These are phyloP conservation scores for Nothoprocta pentlandii DNA, from an alignment of 2,113 vertebrate genomes.

Conservation along the genomic window DNA sequence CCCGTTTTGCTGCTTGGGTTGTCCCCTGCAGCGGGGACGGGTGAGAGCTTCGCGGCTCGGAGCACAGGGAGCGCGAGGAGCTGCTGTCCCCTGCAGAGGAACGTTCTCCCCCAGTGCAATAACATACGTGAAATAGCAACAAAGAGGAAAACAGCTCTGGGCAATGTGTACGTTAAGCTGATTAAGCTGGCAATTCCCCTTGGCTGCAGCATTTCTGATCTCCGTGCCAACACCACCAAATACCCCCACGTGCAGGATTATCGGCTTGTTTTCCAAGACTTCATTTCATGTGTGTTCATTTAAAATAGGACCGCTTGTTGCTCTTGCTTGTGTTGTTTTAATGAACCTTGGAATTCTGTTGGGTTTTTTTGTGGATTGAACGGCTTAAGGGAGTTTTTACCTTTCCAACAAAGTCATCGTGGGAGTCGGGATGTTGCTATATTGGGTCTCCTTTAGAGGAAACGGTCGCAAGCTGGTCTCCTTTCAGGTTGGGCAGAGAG, in stretches of 20 bases:
- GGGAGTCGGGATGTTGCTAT: background rate
- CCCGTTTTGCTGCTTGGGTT: background rate
- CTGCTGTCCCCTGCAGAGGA: slow-evolving; percentile 10
- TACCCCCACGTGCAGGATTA: background rate
- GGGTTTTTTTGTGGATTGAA: background rate
- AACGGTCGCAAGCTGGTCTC: background rate
- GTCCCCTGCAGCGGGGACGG: background rate
- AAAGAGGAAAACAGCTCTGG: background rate
- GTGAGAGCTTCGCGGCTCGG: background rate
- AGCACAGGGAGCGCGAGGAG: background rate
- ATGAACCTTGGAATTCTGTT: background rate
- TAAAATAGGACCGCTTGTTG: background rate
- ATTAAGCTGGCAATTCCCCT: background rate
- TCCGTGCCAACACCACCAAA: background rate
- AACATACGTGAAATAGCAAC: background rate
- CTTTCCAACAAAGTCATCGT: background rate
- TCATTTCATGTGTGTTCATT: background rate
- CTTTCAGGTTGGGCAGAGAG: background rate
- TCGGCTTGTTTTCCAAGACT: background rate
- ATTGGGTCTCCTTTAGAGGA: background rate
- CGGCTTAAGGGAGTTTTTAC: background rate
- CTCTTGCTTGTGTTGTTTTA: slow-evolving; percentile 7
- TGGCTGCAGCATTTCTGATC: background rate
- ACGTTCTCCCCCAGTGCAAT: background rate
- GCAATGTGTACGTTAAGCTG: background rate